These are phyloP conservation scores for Aphrocallistes beatrix DNA, from an alignment of 37 sponge, comb jelly and placozoan species.

Conservation along the genomic window DNA sequence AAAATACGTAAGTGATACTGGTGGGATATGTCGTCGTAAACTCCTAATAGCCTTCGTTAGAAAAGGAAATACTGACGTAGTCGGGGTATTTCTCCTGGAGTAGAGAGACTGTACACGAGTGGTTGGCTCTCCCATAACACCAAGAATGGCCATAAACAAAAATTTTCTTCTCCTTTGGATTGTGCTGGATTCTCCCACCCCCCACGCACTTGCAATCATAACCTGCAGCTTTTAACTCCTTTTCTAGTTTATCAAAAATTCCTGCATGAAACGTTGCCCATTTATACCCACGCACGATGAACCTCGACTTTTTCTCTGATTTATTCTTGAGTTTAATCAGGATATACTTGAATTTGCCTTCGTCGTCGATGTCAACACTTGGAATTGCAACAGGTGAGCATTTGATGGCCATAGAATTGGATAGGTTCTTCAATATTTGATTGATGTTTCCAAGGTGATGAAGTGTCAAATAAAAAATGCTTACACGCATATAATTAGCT, in stretches of 20 bases:
- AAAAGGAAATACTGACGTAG: constrained; percentile 22
- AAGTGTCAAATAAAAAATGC: neutral
- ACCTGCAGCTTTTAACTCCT: neutral
- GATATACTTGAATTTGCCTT: neutral
- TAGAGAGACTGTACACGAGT: constrained; percentile 19
- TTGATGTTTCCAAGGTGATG: no score
- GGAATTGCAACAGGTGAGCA: neutral
- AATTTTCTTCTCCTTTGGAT: neutral
- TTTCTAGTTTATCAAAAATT: neutral
- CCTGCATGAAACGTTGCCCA: constrained; percentile 9
- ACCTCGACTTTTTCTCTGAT: neutral
- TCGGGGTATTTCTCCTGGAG: constrained; percentile 19
- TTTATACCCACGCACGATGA: neutral
- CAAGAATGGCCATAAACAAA: neutral
- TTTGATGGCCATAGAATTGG: neutral
- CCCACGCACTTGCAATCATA: neutral
- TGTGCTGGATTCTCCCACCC: neutral
- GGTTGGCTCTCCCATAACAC: constrained; percentile 30
- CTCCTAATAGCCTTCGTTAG: constrained; percentile 29
- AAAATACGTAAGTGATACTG: no score
- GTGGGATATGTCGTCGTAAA: no score
- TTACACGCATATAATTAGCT: neutral
- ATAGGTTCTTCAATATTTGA: no score
- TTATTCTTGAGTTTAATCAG: constrained; percentile 1
- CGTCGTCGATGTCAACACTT: neutral